Conservation (phyloP, 1,140 invertebrate species). For the Lordiphosa collinella region DNA sequence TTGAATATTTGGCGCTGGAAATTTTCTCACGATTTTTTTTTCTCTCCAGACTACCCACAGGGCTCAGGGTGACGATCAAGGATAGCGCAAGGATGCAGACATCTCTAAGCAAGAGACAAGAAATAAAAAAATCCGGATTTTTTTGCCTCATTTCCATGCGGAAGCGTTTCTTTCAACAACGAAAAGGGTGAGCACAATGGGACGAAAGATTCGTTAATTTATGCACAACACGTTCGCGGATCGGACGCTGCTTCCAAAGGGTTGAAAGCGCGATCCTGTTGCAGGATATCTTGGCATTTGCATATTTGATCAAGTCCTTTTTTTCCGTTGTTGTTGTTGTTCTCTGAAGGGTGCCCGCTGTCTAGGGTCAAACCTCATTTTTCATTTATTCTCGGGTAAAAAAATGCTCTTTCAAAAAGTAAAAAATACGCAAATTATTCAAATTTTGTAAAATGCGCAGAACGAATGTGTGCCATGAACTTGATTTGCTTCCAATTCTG, state of each 20-base stretch:
- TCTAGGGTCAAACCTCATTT: conserved; percentile 69
- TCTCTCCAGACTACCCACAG: conserved; percentile 42
- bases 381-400: conserved; percentile 50
- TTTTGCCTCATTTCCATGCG: conserved; percentile 78
- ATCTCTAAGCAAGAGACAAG: conserved; percentile 32
- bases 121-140: conserved; percentile 68
- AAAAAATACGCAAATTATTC: conserved; percentile 51
- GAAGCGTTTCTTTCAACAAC: conserved; percentile 50
- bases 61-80: conserved; percentile 69
- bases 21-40: conserved; percentile 75
- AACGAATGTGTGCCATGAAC: conserved; percentile 11
- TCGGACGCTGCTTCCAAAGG: conserved; percentile 59
- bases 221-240: conserved; percentile 73
- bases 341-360: conserved; percentile 37
- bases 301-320: conserved; percentile 63
- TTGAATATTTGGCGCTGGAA: conserved; percentile 70
- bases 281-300: conserved; percentile 61
- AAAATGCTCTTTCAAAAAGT: conserved; percentile 40
- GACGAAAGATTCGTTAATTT: conserved; percentile 57
- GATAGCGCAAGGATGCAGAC: conserved; percentile 50
- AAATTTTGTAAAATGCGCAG: conserved; percentile 21
- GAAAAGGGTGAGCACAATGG: conserved; percentile 54
- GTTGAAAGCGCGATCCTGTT: conserved; percentile 48
- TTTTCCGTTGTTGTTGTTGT: neutral
- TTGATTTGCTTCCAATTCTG: neutral